These are phyloP conservation scores for Drosophila recens DNA, from an alignment of 2,888 invertebrate genomes.

Conservation along the genomic window DNA sequence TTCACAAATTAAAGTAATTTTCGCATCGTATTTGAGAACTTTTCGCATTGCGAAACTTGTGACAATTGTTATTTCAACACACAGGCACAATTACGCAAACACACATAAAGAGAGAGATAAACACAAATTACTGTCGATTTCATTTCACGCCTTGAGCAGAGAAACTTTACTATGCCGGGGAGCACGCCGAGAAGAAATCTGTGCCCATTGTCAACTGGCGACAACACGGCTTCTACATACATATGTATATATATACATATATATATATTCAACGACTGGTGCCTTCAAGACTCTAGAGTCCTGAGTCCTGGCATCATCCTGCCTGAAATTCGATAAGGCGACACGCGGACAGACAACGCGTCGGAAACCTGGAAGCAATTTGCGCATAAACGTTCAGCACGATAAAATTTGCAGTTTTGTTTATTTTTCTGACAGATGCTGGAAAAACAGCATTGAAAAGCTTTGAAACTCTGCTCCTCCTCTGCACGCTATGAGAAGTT, in stretches of 20 bases:
- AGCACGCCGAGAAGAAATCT: conserved; percentile 54
- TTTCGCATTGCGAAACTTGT: conserved; percentile 53
- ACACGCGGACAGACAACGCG: conserved; percentile 51
- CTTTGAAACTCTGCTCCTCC: conserved; percentile 45
- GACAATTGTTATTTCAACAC: conserved; percentile 71
- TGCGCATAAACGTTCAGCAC: conserved; percentile 80
- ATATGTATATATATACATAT: neutral
- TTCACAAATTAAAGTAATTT: conserved; percentile 76
- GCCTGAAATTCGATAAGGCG: conserved; percentile 74
- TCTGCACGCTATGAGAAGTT: conserved; percentile 36
- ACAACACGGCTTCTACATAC: conserved; percentile 9
- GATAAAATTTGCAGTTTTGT: conserved; percentile 82
- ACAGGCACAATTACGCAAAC: conserved; percentile 11
- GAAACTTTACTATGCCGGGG: conserved; percentile 66
- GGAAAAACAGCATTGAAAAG: conserved; percentile 49
- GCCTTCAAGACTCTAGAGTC: conserved; percentile 12
- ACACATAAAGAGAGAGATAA: conserved; percentile 53
- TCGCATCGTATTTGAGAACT: conserved; percentile 59
- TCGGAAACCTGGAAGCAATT: conserved; percentile 78
- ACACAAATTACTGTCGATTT: conserved; percentile 80
- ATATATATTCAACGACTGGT: conserved; percentile 24
- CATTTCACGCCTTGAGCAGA: conserved; percentile 78
- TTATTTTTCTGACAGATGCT: conserved; percentile 81
- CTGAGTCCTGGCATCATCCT: conserved; percentile 40
- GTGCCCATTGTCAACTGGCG: conserved; percentile 54